Evolutionary conservation across 2,888 invertebrate species (phyloP).

Genomic region (Ypsolopha sequella): DNA sequence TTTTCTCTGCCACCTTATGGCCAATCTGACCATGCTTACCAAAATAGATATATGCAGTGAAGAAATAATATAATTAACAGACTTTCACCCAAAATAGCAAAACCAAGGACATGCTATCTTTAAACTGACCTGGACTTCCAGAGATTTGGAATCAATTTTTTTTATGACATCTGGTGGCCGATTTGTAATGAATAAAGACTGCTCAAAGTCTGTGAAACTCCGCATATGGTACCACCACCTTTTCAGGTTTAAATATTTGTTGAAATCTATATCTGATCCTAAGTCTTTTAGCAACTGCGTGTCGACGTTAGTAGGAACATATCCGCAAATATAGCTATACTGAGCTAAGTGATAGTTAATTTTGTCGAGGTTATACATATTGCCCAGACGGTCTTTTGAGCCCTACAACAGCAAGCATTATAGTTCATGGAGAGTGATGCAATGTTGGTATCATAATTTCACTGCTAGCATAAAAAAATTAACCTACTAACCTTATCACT

Average conservation of each 20-base stretch:
- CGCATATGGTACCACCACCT: slow-evolving; percentile 74
- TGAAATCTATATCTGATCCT: slow-evolving; percentile 33
- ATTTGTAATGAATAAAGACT: slow-evolving; percentile 43
- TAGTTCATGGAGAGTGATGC: slow-evolving; percentile 23
- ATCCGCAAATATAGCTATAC: slow-evolving; percentile 71
- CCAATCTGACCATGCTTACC: too few relatives aligned
- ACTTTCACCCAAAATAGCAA: too few relatives aligned
- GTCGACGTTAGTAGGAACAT: slow-evolving; percentile 65
- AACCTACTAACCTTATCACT: slow-evolving; percentile 78
- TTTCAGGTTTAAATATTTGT: slow-evolving; percentile 55
- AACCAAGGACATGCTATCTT: neutral
- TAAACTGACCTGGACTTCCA: slow-evolving; percentile 45
- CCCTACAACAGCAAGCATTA: slow-evolving; percentile 38
- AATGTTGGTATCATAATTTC: slow-evolving; percentile 13
- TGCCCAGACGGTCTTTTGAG: slow-evolving; percentile 19
- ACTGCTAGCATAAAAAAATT: neutral
- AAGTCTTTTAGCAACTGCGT: slow-evolving; percentile 39
- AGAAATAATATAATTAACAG: too few relatives aligned
- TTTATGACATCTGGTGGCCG: slow-evolving; percentile 26
- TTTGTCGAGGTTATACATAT: slow-evolving; percentile 29
- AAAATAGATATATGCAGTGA: too few relatives aligned
- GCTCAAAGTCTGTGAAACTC: slow-evolving; percentile 68
- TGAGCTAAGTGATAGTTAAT: slow-evolving; percentile 57
- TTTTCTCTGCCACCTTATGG: too few relatives aligned
- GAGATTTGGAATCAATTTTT: slow-evolving; percentile 23